phyloP scores from a whole-genome alignment of 2,797 vertebrate species.

The Poecilia velifera region DNA sequence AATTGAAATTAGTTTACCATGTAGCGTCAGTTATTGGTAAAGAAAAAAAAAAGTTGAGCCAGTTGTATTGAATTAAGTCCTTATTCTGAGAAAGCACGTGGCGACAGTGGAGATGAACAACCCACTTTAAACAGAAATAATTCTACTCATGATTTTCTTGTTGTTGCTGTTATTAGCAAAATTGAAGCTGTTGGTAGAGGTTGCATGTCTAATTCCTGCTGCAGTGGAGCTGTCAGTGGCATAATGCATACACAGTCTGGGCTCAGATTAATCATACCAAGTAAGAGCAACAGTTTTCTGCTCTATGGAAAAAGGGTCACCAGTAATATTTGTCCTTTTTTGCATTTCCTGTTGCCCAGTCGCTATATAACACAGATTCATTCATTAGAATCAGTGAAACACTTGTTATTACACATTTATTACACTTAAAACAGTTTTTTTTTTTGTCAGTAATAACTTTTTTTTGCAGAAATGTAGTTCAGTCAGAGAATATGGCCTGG shows the following conservation, averaged over 20 bases:
- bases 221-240: neutral
- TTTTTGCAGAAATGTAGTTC: neutral
- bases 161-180: neutral
- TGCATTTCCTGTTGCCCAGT: neutral
- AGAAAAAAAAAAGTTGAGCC: neutral
- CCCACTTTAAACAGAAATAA: no score
- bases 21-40: neutral
- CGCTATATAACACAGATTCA: neutral
- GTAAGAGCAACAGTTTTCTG: neutral
- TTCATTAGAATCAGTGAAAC: neutral
- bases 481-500: neutral
- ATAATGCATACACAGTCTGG: neutral
- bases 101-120: no score
- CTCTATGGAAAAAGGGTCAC: neutral
- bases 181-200: neutral
- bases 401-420: no score
- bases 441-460: neutral
- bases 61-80: no score
- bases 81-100: no score
- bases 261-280: neutral
- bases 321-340: neutral
- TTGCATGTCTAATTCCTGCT: neutral
- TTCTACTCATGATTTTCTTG: no score
- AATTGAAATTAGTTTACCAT: neutral
- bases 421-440: neutral